These are phyloP conservation scores for Atractosteus spatula DNA, from an alignment of 2,113 vertebrate species.

Conservation along the genomic window DNA sequence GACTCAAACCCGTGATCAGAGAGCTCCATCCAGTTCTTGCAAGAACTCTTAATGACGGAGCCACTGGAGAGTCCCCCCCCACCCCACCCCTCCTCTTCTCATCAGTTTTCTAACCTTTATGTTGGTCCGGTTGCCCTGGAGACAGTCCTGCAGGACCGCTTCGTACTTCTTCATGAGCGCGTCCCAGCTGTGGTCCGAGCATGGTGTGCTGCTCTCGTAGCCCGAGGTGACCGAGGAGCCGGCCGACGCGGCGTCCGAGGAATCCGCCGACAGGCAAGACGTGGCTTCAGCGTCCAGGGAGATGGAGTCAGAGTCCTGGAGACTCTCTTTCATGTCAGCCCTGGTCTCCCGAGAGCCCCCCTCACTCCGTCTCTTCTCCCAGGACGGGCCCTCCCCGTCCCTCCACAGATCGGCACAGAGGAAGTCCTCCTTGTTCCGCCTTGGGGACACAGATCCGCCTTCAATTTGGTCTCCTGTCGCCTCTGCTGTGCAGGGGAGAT, in stretches of 20 bases:
- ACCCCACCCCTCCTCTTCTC: no score
- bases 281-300: slow-evolving; percentile 58
- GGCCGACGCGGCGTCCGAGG: slow-evolving; percentile 59
- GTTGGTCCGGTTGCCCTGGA: slow-evolving; percentile 62
- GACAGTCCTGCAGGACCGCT: slow-evolving; percentile 68
- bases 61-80: no score
- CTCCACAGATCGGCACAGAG: slow-evolving; percentile 39
- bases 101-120: slow-evolving; percentile 67
- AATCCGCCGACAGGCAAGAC: slow-evolving; percentile 52
- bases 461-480: neutral
- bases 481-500: neutral
- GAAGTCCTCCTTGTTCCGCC: slow-evolving; percentile 21
- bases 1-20: no score
- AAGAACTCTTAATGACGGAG: no score
- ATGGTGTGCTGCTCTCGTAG: slow-evolving; percentile 63
- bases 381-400: neutral
- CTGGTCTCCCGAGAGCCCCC: slow-evolving; percentile 6
- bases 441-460: neutral
- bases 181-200: slow-evolving; percentile 65
- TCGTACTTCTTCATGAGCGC: slow-evolving; percentile 73
- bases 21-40: no score
- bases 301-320: slow-evolving; percentile 44
- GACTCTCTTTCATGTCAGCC: neutral
- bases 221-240: slow-evolving; percentile 73
- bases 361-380: slow-evolving; percentile 2